Percentiles rank a stretch among this genome's conserved stretches.
These are phyloP conservation scores for Myodes glareolus DNA, from an alignment of 2,113 vertebrate genomes.

Conservation along the genomic window DNA sequence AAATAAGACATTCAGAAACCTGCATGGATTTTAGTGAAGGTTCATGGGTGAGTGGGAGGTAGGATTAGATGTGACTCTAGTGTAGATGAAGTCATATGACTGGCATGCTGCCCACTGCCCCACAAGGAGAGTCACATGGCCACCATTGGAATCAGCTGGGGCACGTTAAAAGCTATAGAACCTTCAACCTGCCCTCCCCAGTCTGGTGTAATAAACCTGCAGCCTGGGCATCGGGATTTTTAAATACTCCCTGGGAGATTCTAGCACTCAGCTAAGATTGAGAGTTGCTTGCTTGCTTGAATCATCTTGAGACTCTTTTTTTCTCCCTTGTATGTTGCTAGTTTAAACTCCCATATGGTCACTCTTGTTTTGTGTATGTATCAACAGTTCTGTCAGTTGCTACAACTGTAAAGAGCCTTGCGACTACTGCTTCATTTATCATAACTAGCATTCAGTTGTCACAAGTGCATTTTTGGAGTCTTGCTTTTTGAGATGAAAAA, in stretches of 20 bases:
- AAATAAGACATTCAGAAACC: neutral
- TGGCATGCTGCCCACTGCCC: neutral
- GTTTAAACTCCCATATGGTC: slow-evolving; percentile 27
- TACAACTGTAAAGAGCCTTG: neutral
- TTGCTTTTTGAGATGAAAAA: slow-evolving; percentile 21
- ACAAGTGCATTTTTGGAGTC: neutral
- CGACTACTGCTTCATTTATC: neutral
- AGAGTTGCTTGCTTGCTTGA: neutral
- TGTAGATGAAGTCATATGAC: neutral
- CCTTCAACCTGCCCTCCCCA: neutral
- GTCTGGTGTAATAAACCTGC: neutral
- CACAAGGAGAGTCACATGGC: neutral
- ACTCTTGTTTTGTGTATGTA: neutral
- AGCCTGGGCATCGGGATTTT: neutral
- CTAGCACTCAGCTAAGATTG: neutral
- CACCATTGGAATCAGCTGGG: neutral
- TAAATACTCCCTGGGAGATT: neutral
- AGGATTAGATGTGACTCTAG: neutral
- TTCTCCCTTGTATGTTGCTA: neutral
- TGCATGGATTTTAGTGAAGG: neutral
- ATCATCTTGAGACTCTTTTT: neutral
- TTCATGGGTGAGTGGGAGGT: neutral
- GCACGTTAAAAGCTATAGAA: neutral
- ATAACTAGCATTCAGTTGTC: neutral
- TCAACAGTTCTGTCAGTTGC: neutral